These are phyloP conservation scores for Uropetala carovei DNA, from an alignment of 2,888 invertebrate genomes.

Conservation along the genomic window DNA sequence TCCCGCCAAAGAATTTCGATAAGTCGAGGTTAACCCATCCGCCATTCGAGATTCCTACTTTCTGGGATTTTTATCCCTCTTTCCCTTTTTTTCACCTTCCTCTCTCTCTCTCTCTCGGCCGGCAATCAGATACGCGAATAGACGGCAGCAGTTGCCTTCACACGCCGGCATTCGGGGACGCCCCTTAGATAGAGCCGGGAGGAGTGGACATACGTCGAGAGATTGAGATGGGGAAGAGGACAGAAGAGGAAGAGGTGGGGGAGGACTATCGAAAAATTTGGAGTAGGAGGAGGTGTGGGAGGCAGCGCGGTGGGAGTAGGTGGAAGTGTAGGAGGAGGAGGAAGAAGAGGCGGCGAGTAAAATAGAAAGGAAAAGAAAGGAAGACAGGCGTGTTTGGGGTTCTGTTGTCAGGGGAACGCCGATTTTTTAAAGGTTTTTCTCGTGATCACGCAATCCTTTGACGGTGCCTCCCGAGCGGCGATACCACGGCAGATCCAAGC, in stretches of 20 bases:
- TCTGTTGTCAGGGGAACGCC: conserved; percentile 32
- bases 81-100: not conserved
- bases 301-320: not conserved
- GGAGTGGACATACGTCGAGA: not conserved
- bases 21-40: conserved; percentile 12
- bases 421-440: conserved; percentile 24
- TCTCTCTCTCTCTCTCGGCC: not conserved
- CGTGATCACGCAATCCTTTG: conserved; percentile 55
- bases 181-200: not conserved
- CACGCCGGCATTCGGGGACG: conserved; percentile 53
- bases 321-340: not conserved
- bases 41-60: conserved; percentile 31
- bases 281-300: not conserved
- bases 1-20: not conserved
- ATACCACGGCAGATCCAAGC: conserved; percentile 59
- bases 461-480: conserved; percentile 33
- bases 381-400: conserved; percentile 1
- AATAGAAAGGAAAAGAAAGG: conserved; percentile 6
- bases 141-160: conserved; percentile 27
- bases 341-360: not conserved
- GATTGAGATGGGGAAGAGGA: not conserved
- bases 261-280: not conserved
- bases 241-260: not conserved
- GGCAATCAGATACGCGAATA: conserved; percentile 40
- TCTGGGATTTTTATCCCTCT: conserved; percentile 34